These are phyloP conservation scores for Thalassoma bifasciatum DNA, from an alignment of 2,113 vertebrate genomes.

Conservation along the genomic window DNA sequence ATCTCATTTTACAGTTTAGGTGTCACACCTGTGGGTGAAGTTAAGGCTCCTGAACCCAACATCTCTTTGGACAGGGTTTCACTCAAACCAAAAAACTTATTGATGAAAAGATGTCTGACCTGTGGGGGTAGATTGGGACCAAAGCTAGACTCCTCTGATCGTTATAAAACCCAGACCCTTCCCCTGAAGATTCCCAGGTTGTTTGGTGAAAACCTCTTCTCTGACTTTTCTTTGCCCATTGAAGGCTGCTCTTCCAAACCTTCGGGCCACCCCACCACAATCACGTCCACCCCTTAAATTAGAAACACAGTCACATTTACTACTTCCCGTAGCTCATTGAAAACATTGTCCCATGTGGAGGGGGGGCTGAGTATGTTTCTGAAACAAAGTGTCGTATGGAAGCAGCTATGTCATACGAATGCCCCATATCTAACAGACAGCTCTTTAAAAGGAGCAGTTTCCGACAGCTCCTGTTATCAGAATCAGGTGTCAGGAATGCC, in stretches of 20 bases:
- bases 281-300: conserved; percentile 43
- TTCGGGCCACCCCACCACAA: neutral
- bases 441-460: conserved; percentile 84
- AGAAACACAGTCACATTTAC: conserved; percentile 51
- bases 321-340: conserved; percentile 57
- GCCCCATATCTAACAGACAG: conserved; percentile 64
- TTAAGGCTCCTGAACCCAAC: no score
- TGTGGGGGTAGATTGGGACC: no score
- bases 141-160: neutral
- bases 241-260: neutral
- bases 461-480: conserved; percentile 81
- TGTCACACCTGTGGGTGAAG: no score
- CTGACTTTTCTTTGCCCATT: neutral
- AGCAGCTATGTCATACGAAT: conserved; percentile 68
- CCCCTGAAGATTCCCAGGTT: neutral
- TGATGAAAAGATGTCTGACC: no score
- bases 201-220: neutral
- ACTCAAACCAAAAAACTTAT: no score
- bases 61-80: no score
- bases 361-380: conserved; percentile 46
- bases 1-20: no score
- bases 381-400: conserved; percentile 49
- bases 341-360: conserved; percentile 31
- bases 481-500: conserved; percentile 83
- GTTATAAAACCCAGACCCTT: neutral